Base-by-base conservation (phyloP, 2,797 vertebrate species). In the Tiaroga cobitis region DNA sequence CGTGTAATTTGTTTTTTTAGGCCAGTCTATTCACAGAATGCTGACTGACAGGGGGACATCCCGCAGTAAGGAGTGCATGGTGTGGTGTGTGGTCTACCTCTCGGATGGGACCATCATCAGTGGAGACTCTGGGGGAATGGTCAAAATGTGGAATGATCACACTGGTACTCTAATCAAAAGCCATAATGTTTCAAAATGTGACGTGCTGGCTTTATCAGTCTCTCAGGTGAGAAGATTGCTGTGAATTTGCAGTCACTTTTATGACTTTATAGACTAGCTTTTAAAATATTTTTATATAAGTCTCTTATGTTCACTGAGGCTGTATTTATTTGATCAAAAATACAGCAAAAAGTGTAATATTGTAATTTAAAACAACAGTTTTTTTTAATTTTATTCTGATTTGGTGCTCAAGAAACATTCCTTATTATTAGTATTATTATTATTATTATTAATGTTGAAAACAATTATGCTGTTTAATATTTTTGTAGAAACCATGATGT, bases 121-220 rank as follows among this genome's bases (percentile, higher is more conserved):
- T 8, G 95, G 95, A 0, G 98, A 99, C 85, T 99, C 98, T 0
- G 94, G 95, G 0, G 98, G 98, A 26, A 97, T 96, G 89, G 95
- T 99, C 84, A 97, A 98, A 92, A 91, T 99, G 84, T 99, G 98
- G 98, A 96, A 98, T 29, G 95, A 96, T 9, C 26, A 92, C 39
- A 96, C 92, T 0, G 98, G 97, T 29, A 97, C 97, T 0, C 93
- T 99, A 54, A 83, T 95, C 81, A 95, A 92, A 87, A 95, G 93
- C 37, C 95, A 97, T 80, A 88, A 94, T 0, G 77, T 98, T 34
- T 95, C 97, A 85, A 96, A 94, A 87, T 96, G 96, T 34, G 97
- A 98, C 0, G 94, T 94, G 2, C 93, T 97, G 85, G 93, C 94
- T 0, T 93, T 99, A 83, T 93, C 97, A 0, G 94, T 96, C 0